phyloP scores from a whole-genome alignment of 2,888 invertebrate species.

The Macrosoma leucophasiata region DNA sequence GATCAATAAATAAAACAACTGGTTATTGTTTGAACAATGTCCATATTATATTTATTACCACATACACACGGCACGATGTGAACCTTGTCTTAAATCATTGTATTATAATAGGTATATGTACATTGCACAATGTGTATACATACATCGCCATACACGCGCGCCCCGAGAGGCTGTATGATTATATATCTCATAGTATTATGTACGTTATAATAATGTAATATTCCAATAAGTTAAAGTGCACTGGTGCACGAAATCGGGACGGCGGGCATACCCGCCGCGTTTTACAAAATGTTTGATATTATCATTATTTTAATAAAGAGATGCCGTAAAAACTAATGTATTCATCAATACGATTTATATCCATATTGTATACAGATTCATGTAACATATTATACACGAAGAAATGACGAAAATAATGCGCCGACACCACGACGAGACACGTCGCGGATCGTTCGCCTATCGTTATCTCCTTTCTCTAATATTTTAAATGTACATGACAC shows the following conservation, averaged over 20 bases:
- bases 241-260: conserved; percentile 75
- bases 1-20: conserved; percentile 63
- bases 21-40: conserved; percentile 88
- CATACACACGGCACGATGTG: conserved; percentile 94
- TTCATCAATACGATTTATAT: conserved; percentile 74
- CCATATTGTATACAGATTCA: conserved; percentile 78
- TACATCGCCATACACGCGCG: conserved; percentile 81
- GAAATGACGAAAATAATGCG: conserved; percentile 74
- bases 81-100: conserved; percentile 89
- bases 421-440: conserved; percentile 52
- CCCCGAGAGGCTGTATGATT: conserved; percentile 77
- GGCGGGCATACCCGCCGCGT: conserved; percentile 70
- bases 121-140: conserved; percentile 83
- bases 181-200: conserved; percentile 75
- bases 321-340: conserved; percentile 75
- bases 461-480: conserved; percentile 72
- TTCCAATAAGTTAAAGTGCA: conserved; percentile 77
- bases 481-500: conserved; percentile 77
- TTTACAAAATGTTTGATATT: conserved; percentile 75
- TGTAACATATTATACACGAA: conserved; percentile 80
- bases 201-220: conserved; percentile 75
- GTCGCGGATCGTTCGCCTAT: conserved; percentile 68
- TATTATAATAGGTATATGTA: conserved; percentile 83
- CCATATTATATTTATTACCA: conserved; percentile 91
- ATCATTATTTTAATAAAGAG: conserved; percentile 75